Evolutionary conservation across 2,113 vertebrate species (phyloP).

Genomic region (Phainopepla nitens): DNA sequence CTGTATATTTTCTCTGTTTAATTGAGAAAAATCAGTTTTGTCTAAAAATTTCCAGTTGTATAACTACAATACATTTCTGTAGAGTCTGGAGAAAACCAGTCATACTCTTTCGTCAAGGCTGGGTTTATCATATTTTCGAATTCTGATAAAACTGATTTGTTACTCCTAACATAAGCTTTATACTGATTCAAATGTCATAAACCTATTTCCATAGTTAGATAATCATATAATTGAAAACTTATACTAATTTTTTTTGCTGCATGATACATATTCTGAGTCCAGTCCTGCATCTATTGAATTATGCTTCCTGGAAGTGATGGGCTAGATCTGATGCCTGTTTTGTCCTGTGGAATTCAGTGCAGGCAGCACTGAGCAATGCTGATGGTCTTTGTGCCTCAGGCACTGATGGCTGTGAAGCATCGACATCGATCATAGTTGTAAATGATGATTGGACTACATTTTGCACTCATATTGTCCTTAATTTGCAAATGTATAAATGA

Average conservation of each 20-base stretch:
- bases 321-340: not conserved
- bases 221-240: not conserved
- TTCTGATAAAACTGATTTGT: not conserved
- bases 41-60: not conserved
- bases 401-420: not conserved
- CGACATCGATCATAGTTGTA: not conserved
- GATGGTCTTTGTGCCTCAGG: not conserved
- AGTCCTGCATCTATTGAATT: not conserved
- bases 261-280: not conserved
- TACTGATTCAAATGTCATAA: not conserved
- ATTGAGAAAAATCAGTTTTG: not conserved
- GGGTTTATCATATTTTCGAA: not conserved
- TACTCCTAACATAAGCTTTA: not conserved
- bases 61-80: not conserved
- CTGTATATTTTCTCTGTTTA: not conserved
- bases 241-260: not conserved
- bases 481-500: slow-evolving; percentile 5
- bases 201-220: not conserved
- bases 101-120: not conserved
- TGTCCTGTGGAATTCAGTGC: not conserved
- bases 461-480: not conserved
- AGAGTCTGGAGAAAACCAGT: not conserved
- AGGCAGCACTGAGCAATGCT: not conserved
- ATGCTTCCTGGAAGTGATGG: not conserved
- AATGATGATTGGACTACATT: not conserved